phyloP scores from a whole-genome alignment of 2,113 vertebrate species.

The Rhizomys pruinosus region DNA sequence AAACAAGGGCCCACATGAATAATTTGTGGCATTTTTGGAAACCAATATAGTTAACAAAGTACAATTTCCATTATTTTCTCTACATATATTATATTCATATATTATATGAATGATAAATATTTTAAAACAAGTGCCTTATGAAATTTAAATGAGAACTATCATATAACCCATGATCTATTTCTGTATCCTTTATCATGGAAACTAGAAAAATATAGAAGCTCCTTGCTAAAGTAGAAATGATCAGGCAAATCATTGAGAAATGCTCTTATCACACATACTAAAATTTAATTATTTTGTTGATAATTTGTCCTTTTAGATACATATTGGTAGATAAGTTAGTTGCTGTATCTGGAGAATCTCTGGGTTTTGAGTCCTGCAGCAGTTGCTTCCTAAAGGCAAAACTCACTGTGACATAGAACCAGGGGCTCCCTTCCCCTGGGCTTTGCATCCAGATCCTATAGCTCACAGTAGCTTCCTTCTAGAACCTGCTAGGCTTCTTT shows the following conservation, averaged over 20 bases:
- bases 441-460: too few species aligned
- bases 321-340: not conserved
- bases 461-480: too few species aligned
- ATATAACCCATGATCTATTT: slow-evolving; percentile 31
- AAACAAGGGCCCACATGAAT: not conserved
- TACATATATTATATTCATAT: not conserved
- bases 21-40: not conserved
- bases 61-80: not conserved
- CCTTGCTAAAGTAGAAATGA: slow-evolving; percentile 14
- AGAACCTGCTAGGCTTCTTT: too few species aligned
- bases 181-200: not conserved
- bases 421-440: too few species aligned
- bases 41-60: not conserved
- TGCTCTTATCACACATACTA: not conserved
- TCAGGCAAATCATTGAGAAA: slow-evolving; percentile 9
- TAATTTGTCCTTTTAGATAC: slow-evolving; percentile 52
- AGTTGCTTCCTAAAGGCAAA: too few species aligned
- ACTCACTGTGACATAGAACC: too few species aligned
- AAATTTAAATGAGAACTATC: slow-evolving; percentile 9
- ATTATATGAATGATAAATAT: slow-evolving; percentile 11
- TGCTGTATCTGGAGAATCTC: too few species aligned
- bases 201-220: not conserved
- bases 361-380: too few species aligned
- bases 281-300: slow-evolving; percentile 45
- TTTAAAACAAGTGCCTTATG: slow-evolving; percentile 41